A percentile compares a stretch with the other conserved stretches of the same genome.
phyloP scores from a whole-genome alignment of 2,888 invertebrate species.

The Eupelmus urozonus region DNA sequence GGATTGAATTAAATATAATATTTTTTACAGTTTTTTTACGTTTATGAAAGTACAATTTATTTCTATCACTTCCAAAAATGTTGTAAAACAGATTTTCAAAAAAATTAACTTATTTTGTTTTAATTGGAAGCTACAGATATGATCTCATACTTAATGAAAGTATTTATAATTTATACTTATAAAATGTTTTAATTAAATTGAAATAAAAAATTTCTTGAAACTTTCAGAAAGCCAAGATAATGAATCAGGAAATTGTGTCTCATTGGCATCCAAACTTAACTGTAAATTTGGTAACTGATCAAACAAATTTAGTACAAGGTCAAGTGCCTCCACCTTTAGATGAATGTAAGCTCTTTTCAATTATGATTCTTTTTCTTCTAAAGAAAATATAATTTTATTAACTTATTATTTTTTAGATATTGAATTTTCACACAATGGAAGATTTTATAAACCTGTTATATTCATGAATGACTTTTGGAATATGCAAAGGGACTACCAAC shows the following conservation, averaged over 20 bases:
- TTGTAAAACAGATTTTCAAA: too few relatives aligned
- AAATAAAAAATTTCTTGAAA: not conserved
- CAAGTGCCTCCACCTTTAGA: slow-evolving; percentile 94
- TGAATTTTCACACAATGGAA: slow-evolving; percentile 90
- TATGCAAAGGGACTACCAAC: slow-evolving; percentile 94
- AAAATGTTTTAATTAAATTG: slow-evolving; percentile 6
- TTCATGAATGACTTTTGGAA: slow-evolving; percentile 99
- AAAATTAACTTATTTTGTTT: too few relatives aligned
- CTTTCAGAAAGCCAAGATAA: slow-evolving; percentile 84
- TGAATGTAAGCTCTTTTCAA: slow-evolving; percentile 82
- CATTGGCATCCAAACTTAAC: slow-evolving; percentile 99
- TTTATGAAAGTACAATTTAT: too few relatives aligned
- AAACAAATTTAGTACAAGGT: slow-evolving; percentile 95
- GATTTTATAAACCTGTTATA: slow-evolving; percentile 94
- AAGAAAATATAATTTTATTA: slow-evolving; percentile 29
- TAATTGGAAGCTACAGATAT: too few relatives aligned
- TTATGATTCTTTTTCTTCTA: slow-evolving; percentile 26
- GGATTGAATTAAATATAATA: too few relatives aligned
- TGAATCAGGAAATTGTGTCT: slow-evolving; percentile 93
- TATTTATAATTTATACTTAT: too few relatives aligned
- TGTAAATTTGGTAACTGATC: slow-evolving; percentile 95
- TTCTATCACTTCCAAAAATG: too few relatives aligned
- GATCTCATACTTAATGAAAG: too few relatives aligned
- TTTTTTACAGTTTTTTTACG: too few relatives aligned
- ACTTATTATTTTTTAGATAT: slow-evolving; percentile 80